Percentiles rank a stretch among this genome's conserved stretches.
These are phyloP conservation scores for Atta colombica DNA, from an alignment of 1,140 invertebrate genomes.

Conservation along the genomic window DNA sequence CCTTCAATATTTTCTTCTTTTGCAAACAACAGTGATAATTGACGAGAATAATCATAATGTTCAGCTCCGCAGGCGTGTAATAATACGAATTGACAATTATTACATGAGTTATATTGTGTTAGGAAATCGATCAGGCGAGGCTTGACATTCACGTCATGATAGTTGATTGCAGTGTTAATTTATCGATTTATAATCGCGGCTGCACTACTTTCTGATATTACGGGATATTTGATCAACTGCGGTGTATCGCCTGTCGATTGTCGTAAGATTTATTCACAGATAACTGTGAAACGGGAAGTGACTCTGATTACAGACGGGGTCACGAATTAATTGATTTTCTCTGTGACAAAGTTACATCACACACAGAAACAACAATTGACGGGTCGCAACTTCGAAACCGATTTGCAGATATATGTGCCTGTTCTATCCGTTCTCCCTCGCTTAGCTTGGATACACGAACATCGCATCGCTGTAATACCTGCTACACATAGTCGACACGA, in stretches of 20 bases:
- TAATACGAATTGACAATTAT: conserved; percentile 24
- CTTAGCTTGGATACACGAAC: conserved; percentile 31
- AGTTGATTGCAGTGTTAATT: conserved; percentile 15
- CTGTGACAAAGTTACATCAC: conserved; percentile 52
- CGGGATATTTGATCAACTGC: not conserved
- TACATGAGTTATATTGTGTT: not conserved
- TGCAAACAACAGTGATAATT: not conserved
- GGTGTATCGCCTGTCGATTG: conserved; percentile 27
- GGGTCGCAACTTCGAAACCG: conserved; percentile 36
- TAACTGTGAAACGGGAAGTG: not conserved
- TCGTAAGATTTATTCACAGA: conserved; percentile 44
- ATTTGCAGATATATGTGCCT: conserved; percentile 28
- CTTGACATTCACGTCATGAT: not conserved
- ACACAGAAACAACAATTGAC: conserved; percentile 43
- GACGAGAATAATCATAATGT: not conserved
- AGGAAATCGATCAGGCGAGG: not conserved
- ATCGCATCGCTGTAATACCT: conserved; percentile 41
- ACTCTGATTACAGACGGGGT: conserved; percentile 3
- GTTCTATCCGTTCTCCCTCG: conserved; percentile 15
- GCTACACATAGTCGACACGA: conserved; percentile 21
- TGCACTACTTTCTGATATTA: conserved; percentile 18
- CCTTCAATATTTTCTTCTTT: not conserved
- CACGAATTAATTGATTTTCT: conserved; percentile 55
- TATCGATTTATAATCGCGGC: conserved; percentile 4
- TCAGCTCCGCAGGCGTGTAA: not conserved